phyloP scores from a whole-genome alignment of 2,797 vertebrate species.

The Iguana delicatissima region DNA sequence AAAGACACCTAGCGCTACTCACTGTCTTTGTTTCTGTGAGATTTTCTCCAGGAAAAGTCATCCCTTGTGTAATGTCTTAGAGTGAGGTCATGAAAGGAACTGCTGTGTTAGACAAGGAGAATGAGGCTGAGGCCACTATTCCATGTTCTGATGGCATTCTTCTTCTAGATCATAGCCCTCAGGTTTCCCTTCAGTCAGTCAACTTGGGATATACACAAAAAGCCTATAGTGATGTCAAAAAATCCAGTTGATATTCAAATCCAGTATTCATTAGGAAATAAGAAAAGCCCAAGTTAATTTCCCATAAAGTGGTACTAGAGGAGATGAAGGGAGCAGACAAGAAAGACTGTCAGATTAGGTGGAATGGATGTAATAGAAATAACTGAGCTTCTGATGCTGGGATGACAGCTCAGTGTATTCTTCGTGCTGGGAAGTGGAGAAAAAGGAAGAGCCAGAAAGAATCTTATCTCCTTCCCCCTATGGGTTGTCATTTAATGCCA shows the following conservation, averaged over 20 bases:
- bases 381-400: neutral
- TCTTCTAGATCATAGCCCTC: neutral
- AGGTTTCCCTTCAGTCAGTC: neutral
- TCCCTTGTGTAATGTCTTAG: neutral
- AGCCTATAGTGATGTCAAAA: neutral
- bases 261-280: neutral
- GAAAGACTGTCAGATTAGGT: neutral
- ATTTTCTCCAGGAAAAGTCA: too few relatives aligned
- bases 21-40: too few relatives aligned
- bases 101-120: neutral
- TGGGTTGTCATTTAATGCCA: slow-evolving; percentile 25
- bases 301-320: neutral
- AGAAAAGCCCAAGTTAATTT: neutral
- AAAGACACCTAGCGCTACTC: neutral
- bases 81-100: neutral
- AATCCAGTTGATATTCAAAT: neutral
- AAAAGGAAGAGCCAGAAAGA: neutral
- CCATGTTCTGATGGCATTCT: too few relatives aligned
- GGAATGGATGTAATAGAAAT: neutral
- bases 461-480: neutral
- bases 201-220: neutral
- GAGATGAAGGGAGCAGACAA: slow-evolving; percentile 20
- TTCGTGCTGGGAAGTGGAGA: neutral
- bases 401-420: neutral
- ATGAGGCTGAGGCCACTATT: neutral